phyloP scores from a whole-genome alignment of 2,888 invertebrate species.

The Phyllotreta cruciferae region DNA sequence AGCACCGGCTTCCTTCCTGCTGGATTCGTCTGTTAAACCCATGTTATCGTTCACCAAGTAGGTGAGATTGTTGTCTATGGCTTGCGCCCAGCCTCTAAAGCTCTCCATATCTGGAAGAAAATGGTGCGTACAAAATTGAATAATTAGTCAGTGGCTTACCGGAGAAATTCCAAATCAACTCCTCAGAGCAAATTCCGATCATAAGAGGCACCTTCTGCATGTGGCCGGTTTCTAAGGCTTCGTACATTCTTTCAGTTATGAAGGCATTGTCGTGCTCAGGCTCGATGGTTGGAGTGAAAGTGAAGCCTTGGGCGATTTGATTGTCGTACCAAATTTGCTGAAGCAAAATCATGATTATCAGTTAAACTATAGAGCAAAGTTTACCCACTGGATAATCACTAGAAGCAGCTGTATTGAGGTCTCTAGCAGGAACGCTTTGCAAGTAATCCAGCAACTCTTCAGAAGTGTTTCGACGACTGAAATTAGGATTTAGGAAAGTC shows the following conservation, averaged over 20 bases:
- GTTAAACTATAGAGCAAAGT: background rate
- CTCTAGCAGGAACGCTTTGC: conserved; percentile 40
- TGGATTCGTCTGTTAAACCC: conserved; percentile 33
- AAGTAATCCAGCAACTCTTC: conserved; percentile 41
- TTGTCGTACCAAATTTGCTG: conserved; percentile 36
- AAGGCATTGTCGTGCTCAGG: conserved; percentile 41
- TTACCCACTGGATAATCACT: background rate
- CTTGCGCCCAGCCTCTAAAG: conserved; percentile 30
- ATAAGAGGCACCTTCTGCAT: conserved; percentile 40
- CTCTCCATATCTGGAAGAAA: conserved; percentile 6
- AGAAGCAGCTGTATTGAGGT: conserved; percentile 37
- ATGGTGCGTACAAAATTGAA: background rate
- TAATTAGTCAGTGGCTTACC: background rate
- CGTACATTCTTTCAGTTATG: conserved; percentile 41
- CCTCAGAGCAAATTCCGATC: conserved; percentile 45
- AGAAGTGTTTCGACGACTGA: conserved; percentile 35
- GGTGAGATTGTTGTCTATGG: conserved; percentile 30
- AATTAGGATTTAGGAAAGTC: conserved; percentile 45
- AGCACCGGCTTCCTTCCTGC: conserved; percentile 29
- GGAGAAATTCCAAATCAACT: conserved; percentile 21
- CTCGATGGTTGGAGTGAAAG: conserved; percentile 41
- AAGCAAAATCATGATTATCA: background rate
- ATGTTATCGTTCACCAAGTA: conserved; percentile 42
- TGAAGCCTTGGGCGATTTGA: conserved; percentile 42
- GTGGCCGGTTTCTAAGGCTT: conserved; percentile 35